Percentiles rank a stretch among this genome's conserved stretches.
phyloP scores from a whole-genome alignment of 1,140 invertebrate genomes.

The Zaprionus gabonicus region DNA sequence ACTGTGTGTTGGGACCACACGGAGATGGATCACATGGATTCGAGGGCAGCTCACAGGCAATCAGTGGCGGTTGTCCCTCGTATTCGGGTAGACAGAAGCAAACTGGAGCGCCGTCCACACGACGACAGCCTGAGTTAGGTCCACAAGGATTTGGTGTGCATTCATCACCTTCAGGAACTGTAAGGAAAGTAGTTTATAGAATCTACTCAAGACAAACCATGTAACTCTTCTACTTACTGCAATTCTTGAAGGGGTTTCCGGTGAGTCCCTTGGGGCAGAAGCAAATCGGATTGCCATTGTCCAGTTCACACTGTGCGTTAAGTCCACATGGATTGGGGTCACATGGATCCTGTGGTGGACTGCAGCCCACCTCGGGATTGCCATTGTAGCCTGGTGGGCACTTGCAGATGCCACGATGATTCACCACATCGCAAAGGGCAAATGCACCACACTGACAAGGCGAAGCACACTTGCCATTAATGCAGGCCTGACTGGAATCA shows the following conservation, averaged over 20 bases:
- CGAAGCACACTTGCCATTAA: conserved; percentile 90
- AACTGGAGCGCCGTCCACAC: conserved; percentile 88
- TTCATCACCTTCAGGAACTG: conserved; percentile 94
- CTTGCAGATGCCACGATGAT: conserved; percentile 90
- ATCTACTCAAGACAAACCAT: not conserved
- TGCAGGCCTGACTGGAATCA: conserved; percentile 88
- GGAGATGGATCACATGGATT: conserved; percentile 94
- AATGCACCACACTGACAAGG: conserved; percentile 91
- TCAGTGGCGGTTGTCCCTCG: conserved; percentile 92
- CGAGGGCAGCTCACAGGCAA: conserved; percentile 85
- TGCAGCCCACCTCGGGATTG: conserved; percentile 88
- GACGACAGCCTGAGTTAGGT: conserved; percentile 91
- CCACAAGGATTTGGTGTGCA: conserved; percentile 94
- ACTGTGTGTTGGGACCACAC: conserved; percentile 95
- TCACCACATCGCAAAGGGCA: conserved; percentile 90
- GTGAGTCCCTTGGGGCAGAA: conserved; percentile 95
- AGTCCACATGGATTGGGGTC: conserved; percentile 93
- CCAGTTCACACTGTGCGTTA: conserved; percentile 93
- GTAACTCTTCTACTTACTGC: conserved; percentile 89
- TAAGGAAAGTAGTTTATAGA: not conserved
- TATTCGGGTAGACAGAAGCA: conserved; percentile 95
- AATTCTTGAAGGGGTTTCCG: conserved; percentile 95
- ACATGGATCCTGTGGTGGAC: conserved; percentile 89
- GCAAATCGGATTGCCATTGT: conserved; percentile 94
- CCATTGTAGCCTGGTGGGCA: conserved; percentile 91